Evolutionary conservation across 2,797 vertebrate genomes (phyloP), one percentile per base, ranked within the genome.

Genomic region (Macropus fuliginosus): DNA sequence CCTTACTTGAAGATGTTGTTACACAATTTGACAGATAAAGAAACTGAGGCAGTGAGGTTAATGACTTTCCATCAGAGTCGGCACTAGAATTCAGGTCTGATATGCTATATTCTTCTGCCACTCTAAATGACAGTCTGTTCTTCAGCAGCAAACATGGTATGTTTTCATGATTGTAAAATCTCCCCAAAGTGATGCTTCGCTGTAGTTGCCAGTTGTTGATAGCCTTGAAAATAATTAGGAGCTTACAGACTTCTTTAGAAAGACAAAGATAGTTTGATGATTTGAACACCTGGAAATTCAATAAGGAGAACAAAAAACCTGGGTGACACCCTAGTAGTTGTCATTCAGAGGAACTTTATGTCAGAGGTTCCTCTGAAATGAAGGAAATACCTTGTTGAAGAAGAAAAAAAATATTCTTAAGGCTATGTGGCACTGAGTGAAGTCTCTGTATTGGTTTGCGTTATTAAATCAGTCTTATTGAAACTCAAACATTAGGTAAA

Each of bases 201-300:
- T 92, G 54, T 93, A 40, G 57, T 74, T 29, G 40, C 74, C 40
- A 87, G 0, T 40, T 46, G 74, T 46, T 3, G 0, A 50, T 95
- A 94, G 90, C 50, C 87, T 74, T 92, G 34, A 94, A 94, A 87
- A 74, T 94, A 74, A 91, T 92, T 46, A 92, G 91, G 95, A 55
- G 91, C 40, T 31, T 34, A 52, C 1, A 95, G 34, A 54, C 55
- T n/a, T 89, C 62, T 95, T 94, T 89, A 59, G 56, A 87, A 55
- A n/a, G 87, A 89, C 50, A 90, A 50, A 46, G 16, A 56, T 52
- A 91, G 56, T 94, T 28, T 27, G 89, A 93, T 2, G 95, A 59
- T 91, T n/a, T 31, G 59, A 54, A 18, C 27, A 3, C 55, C 95
- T 95, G 54, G 90, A 50, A 11, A 81, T 54, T 50, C 40, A 16